Conservation (phyloP, 2,888 invertebrate genomes). For the Diabrotica balteata region DNA sequence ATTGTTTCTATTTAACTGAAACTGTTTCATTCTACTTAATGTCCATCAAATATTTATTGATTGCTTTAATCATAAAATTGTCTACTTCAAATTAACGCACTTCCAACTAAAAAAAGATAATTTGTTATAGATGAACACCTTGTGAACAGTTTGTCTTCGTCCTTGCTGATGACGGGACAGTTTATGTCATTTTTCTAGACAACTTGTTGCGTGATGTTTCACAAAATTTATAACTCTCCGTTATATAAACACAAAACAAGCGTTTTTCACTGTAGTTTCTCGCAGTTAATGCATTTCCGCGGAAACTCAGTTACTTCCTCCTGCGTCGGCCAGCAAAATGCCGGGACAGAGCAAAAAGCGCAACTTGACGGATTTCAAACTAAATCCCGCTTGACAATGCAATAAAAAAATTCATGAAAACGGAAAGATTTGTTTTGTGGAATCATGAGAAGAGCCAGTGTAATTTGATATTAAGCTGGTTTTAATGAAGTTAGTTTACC, state of each 20-base stretch:
- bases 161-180: slow-evolving; percentile 40
- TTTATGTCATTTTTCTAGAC: slow-evolving; percentile 41
- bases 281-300: slow-evolving; percentile 29
- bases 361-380: slow-evolving; percentile 19
- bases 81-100: background rate
- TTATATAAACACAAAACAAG: slow-evolving; percentile 41
- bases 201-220: slow-evolving; percentile 45
- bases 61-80: too few species aligned
- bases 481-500: too few species aligned
- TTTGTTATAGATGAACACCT: background rate
- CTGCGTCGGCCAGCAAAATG: slow-evolving; percentile 14
- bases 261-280: slow-evolving; percentile 40
- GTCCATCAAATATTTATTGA: too few species aligned
- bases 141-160: slow-evolving; percentile 1
- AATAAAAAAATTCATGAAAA: slow-evolving; percentile 12
- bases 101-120: background rate
- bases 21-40: too few species aligned
- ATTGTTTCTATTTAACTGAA: too few species aligned
- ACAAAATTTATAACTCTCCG: slow-evolving; percentile 45
- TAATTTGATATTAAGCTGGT: background rate
- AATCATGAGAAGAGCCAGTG: background rate
- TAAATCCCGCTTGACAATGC: slow-evolving; percentile 19
- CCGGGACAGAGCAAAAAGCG: slow-evolving; percentile 15
- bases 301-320: slow-evolving; percentile 21
- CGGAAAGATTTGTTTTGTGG: slow-evolving; percentile 9